These are phyloP conservation scores for Drosophila pseudotalamancana DNA, from an alignment of 2,888 invertebrate species.

Conservation along the genomic window DNA sequence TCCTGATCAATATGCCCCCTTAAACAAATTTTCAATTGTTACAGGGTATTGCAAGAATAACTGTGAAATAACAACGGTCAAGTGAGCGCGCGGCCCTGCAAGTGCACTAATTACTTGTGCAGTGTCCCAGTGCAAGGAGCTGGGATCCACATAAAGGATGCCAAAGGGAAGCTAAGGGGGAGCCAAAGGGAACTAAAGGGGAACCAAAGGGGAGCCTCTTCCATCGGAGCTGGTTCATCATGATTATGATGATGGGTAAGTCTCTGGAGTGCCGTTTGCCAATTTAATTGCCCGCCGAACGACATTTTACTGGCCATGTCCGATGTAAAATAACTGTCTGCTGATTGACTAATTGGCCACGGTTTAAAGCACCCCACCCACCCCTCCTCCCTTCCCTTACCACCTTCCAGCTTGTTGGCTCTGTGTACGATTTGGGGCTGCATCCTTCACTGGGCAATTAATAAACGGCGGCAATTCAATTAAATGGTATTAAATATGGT, in stretches of 20 bases:
- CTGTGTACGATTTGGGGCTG: constrained; percentile 48
- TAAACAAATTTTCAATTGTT: not conserved
- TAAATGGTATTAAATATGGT: constrained; percentile 68
- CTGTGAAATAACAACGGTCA: constrained; percentile 53
- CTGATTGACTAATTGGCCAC: constrained; percentile 69
- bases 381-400: no score
- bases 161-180: not conserved
- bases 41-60: constrained; percentile 16
- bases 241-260: constrained; percentile 24
- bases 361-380: constrained; percentile 1
- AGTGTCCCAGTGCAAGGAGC: constrained; percentile 34
- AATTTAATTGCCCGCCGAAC: constrained; percentile 44
- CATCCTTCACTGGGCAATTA: constrained; percentile 49
- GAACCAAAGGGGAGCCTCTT: no score
- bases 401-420: no score
- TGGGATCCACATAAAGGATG: constrained; percentile 2
- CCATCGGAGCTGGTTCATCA: constrained; percentile 13
- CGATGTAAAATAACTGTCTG: constrained; percentile 50
- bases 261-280: constrained; percentile 41
- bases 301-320: constrained; percentile 23
- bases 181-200: no score
- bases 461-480: constrained; percentile 62
- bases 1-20: not conserved
- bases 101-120: constrained; percentile 71
- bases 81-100: constrained; percentile 41